Evolutionary conservation across 2,797 vertebrate species (phyloP), one percentile per base, ranked within the genome.

Genomic region (Darevskia nairensis): DNA sequence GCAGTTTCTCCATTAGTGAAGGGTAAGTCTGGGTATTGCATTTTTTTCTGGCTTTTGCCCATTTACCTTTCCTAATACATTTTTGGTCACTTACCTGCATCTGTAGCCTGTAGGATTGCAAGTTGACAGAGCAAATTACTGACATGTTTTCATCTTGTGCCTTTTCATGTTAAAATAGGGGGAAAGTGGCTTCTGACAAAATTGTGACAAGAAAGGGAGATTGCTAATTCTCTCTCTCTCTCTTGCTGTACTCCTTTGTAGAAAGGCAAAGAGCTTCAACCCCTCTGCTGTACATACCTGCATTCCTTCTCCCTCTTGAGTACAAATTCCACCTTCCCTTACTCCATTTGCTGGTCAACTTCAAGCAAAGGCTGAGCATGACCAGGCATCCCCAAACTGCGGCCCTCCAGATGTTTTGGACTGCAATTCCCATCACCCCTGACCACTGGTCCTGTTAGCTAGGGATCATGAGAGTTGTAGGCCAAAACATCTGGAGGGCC

Each of bases 1-100:
- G 97, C 98, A 98, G 97, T 93, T 99, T 99, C 93, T 97, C 98
- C 80, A 96, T 99, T 2, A 95, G 95, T 1, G 99, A 99, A 96
- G 98, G 99, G 99, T 99, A 97, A 91, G 97, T 94, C 13, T 21
- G 35, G 61, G n/a, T 8, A n/a, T 1, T 6, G 4, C 13, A 25
- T 0, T 13, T 44, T 75, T 71, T 44, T 46, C 32, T 6, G 10
- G 13, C 21, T 66, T 1, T 71, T 90, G 76, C 3, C n/a, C 23
- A n/a, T 74, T 25, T 74, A 19, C 15, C 19, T 55, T 10, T 23
- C 5, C 29, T n/a, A 61, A 59, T 23, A 55, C 50, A 55, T 19
- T 32, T 27, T 9, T 44, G 3, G 44, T 13, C 8, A 1, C 32
- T 64, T 50, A 19, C 27, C 69, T 23, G 4, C 71, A 81, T 64